Evolutionary conservation across 2,888 invertebrate species (phyloP), one percentile per base, ranked within the genome.

Genomic region (Philereme vetulata): DNA sequence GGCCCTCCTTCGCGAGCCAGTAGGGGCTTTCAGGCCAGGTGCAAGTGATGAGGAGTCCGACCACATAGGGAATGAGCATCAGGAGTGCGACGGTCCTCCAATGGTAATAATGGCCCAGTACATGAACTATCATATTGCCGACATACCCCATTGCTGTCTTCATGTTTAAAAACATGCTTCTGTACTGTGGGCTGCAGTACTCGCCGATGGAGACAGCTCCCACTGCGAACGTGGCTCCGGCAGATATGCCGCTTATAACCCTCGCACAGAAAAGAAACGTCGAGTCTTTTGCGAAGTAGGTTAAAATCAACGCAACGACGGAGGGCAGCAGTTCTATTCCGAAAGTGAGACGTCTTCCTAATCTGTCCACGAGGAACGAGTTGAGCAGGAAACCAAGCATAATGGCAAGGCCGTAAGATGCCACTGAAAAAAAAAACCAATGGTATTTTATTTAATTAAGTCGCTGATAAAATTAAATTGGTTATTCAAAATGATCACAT

Each of bases 1-100:
- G 80, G 4, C 88, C 90, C 59, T 65, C 69, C 0, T 67, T 85
- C 0, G 93, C 85, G 44, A 95, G 72, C 94, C 94, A 95, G 4
- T 81, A 0, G 21, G 21, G 21, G 21, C 21, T 21, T 21, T 21
- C 21, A 21, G 21, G 21, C 21, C 21, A 21, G 21, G 93, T 86
- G 5, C 82, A 74, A 1, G 93, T 80, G 0, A 86, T 75, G 0
- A 74, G 2, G 1, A 85, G 49, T 0, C 84, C 69, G 1, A 78
- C 1, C 0, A 76, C 8, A 38, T 74, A 68, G 0, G 86, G 84
- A 0, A 80, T 40, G 4, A 82, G 5, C 0, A 74, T 67, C 0
- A 78, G 52, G 3, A 83, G 52, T 0, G 84, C 81, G 0, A 84
- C 64, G 1, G 73, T 80, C 55, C 78, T 77, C 84, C 84, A 88